phyloP scores from a whole-genome alignment of 2,888 invertebrate species.

The Caenorhabditis uteleia region DNA sequence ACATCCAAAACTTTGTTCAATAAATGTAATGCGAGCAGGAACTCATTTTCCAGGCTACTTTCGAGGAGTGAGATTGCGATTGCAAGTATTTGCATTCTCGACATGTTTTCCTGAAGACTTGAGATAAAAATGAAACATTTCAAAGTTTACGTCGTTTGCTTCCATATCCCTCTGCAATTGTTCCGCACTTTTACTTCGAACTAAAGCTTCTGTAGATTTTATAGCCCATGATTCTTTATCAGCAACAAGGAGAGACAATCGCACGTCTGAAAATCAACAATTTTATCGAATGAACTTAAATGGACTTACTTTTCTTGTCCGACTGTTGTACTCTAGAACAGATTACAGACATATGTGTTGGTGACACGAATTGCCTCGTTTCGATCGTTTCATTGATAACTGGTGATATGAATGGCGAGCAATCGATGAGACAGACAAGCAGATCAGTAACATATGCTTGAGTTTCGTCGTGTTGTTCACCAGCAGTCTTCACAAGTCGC shows the following conservation, averaged over 20 bases:
- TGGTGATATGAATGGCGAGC: conserved; percentile 44
- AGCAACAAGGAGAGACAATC: conserved; percentile 61
- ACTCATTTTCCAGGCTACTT: conserved; percentile 98
- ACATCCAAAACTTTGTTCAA: conserved; percentile 84
- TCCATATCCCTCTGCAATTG: conserved; percentile 79
- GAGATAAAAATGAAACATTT: too few relatives aligned
- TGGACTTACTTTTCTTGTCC: conserved; percentile 44
- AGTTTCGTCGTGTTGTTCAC: conserved; percentile 63
- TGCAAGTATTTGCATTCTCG: conserved; percentile 95
- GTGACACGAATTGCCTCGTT: conserved; percentile 34
- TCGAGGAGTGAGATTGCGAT: conserved; percentile 92
- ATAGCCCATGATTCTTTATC: conserved; percentile 71
- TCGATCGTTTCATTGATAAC: conserved; percentile 28
- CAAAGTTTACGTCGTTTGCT: too few relatives aligned
- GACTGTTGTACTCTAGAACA: conserved; percentile 42
- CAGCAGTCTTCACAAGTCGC: conserved; percentile 93
- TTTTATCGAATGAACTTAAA: too few relatives aligned
- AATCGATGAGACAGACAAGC: conserved; percentile 75
- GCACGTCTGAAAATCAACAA: conserved; percentile 45
- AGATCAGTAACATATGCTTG: conserved; percentile 95
- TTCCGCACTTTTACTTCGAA: conserved; percentile 89
- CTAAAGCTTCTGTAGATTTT: conserved; percentile 23
- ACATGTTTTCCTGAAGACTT: conserved; percentile 71
- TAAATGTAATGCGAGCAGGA: conserved; percentile 86
- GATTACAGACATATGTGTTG: conserved; percentile 54